These are phyloP conservation scores for Drosophila algonquin DNA, from an alignment of 2,888 invertebrate species.

Conservation along the genomic window DNA sequence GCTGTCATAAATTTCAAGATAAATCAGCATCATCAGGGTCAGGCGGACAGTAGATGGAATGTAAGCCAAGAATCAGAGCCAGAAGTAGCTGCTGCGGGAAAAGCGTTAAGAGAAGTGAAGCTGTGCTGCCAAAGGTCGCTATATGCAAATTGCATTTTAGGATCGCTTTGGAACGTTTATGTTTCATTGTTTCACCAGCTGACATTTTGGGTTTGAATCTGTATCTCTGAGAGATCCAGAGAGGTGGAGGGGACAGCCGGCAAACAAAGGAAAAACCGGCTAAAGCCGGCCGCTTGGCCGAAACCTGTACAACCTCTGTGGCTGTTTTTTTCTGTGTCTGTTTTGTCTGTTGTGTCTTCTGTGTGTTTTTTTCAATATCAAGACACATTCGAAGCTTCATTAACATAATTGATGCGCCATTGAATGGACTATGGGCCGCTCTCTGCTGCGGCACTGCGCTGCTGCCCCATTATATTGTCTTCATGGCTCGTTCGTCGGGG, in stretches of 20 bases:
- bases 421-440: conserved; percentile 34
- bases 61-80: conserved; percentile 52
- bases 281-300: conserved; percentile 44
- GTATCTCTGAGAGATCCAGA: background rate
- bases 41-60: conserved; percentile 25
- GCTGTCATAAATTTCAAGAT: conserved; percentile 57
- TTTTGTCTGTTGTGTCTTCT: conserved; percentile 10
- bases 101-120: conserved; percentile 27
- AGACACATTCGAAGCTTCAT: conserved; percentile 73
- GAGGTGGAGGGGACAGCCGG: background rate
- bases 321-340: conserved; percentile 22
- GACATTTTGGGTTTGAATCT: conserved; percentile 43
- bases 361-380: conserved; percentile 63
- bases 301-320: conserved; percentile 54
- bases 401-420: conserved; percentile 78
- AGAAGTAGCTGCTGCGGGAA: conserved; percentile 23
- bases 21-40: conserved; percentile 67
- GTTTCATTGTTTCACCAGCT: conserved; percentile 40
- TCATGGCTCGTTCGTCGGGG: conserved; percentile 29
- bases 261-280: conserved; percentile 58
- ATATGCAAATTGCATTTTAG: conserved; percentile 63
- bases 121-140: conserved; percentile 59
- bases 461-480: conserved; percentile 64
- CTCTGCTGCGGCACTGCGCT: background rate
- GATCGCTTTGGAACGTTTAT: conserved; percentile 33